phyloP scores from a whole-genome alignment of 2,113 vertebrate species.

The Nothocercus nigrocapillus region DNA sequence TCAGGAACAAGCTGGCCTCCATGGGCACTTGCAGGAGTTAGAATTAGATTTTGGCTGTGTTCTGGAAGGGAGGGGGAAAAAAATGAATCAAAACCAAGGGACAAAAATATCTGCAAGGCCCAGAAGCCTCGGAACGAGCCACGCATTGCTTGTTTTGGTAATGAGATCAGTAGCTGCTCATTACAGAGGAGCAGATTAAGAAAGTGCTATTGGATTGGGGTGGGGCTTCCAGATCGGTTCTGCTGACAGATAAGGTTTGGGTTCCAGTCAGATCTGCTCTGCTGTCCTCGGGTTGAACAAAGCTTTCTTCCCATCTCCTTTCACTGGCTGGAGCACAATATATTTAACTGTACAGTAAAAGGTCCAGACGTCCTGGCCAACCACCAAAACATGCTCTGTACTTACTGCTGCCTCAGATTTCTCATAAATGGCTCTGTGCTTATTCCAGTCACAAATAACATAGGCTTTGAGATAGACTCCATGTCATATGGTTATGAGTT shows the following conservation, averaged over 20 bases:
- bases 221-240: not conserved
- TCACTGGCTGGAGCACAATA: not conserved
- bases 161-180: not conserved
- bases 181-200: not conserved
- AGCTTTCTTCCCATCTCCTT: not conserved
- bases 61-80: not conserved
- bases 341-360: not conserved
- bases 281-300: not conserved
- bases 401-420: conserved; percentile 24
- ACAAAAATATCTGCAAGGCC: not conserved
- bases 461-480: conserved; percentile 9
- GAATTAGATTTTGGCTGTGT: not conserved
- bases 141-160: not conserved
- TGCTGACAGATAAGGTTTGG: not conserved
- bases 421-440: conserved; percentile 20
- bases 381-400: not conserved
- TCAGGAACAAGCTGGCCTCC: conserved; percentile 5
- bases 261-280: not conserved
- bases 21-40: not conserved
- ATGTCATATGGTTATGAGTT: conserved; percentile 9
- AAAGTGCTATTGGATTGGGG: not conserved
- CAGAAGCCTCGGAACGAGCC: not conserved
- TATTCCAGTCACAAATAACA: conserved; percentile 48
- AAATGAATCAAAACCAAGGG: not conserved
- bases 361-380: not conserved